Conservation (phyloP, 2,113 vertebrate genomes). For the Burhinus oedicnemus region DNA sequence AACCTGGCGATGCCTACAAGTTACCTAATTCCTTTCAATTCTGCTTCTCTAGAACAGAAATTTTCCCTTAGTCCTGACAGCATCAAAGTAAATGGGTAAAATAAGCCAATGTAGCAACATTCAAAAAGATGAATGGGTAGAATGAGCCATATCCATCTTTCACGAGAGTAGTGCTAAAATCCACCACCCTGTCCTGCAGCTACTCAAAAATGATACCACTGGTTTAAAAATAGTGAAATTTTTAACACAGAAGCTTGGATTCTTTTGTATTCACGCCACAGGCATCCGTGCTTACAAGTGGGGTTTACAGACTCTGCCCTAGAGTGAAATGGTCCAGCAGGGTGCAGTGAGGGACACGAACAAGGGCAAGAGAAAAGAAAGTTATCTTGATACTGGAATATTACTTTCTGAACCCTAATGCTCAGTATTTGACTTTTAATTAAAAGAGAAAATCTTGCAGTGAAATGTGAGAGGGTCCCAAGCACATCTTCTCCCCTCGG, state of each 20-base stretch:
- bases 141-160: not conserved
- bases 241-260: not conserved
- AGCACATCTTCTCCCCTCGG: not conserved
- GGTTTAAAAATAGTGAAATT: not conserved
- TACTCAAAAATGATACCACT: not conserved
- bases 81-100: not conserved
- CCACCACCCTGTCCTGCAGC: not conserved
- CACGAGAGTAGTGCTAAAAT: not conserved
- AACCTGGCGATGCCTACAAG: not conserved
- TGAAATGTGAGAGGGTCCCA: not conserved
- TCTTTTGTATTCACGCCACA: not conserved
- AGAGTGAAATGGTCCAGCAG: no score
- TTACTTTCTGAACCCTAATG: not conserved
- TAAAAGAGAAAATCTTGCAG: not conserved
- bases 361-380: not conserved
- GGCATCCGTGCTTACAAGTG: not conserved
- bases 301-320: not conserved
- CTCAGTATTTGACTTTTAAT: not conserved
- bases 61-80: not conserved
- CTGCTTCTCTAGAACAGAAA: not conserved
- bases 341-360: rapidly evolving
- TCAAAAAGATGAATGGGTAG: not conserved
- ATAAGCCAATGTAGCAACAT: not conserved
- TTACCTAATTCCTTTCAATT: slow-evolving; percentile 22
- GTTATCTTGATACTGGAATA: not conserved